Base-by-base conservation (phyloP, 2,113 vertebrate species). In the Shinisaurus crocodilurus region DNA sequence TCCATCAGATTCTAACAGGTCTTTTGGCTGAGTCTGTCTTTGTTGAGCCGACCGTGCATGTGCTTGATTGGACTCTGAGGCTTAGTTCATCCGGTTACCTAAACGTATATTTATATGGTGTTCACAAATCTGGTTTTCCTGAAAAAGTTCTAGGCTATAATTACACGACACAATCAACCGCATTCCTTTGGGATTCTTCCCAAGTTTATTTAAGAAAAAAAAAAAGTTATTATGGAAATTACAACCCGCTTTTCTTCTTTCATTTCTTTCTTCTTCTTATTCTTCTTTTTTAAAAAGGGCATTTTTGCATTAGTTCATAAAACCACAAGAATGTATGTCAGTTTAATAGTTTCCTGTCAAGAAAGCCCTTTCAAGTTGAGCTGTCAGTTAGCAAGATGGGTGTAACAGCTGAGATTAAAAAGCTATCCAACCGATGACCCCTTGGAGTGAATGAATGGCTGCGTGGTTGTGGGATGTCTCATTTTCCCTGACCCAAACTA, bases 291-390 rank as follows among this genome's bases (percentile, higher is more conserved):
- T 45, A 79, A 79, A 88, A 94, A 96, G 94, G 96, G 90, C 88
- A 81, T 95, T 93, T 82, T 95, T 96, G 92, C 96, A 96, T 96
- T 96, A 92, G 92, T 94, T 94, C 93, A 93, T 87, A 96, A 97
- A 85, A 95, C 97, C 97, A 94, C 96, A 97, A 97, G 94, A 97
- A 97, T 94, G 95, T 91, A 96, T 94, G 94, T 95, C 96, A 96
- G 88, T 96, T 96, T 96, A 96, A 97, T 94, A 89, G 94, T 91
- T 97, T 98, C 97, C 97, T 97, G 93, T 9, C 81, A 91, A 88
- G 92, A 91, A 90, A 95, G 93, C 90, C 88, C 95, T 97, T 97
- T 96, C 94, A 97, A 96, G 95, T 88, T 82, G 87, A 96, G 92
- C 94, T 96, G 96, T 96, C 95, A 96, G 93, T 95, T 96, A 94